Conservation (phyloP, 2,888 invertebrate species). For the Clistopyga incitator region DNA sequence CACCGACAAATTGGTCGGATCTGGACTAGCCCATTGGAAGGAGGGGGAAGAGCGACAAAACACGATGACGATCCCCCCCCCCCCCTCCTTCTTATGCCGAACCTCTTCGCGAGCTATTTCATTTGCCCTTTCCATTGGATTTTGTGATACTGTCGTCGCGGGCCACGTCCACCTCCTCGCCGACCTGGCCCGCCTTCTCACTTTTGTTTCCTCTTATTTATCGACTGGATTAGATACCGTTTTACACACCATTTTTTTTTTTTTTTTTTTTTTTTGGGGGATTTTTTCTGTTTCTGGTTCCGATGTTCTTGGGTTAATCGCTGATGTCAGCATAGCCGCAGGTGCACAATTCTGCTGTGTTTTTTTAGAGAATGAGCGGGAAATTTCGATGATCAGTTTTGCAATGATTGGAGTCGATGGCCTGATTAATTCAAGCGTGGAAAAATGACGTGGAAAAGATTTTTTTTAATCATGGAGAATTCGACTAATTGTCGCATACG, state of each 20-base stretch:
- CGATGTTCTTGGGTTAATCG: slow-evolving; percentile 53
- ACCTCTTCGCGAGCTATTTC: slow-evolving; percentile 27
- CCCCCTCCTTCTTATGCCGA: slow-evolving; percentile 3
- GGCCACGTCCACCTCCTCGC: slow-evolving; percentile 42
- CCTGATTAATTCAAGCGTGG: neutral
- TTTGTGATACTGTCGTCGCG: slow-evolving; percentile 37
- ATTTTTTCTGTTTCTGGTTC: slow-evolving; percentile 20
- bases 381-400: slow-evolving; percentile 62
- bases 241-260: slow-evolving; percentile 49
- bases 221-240: slow-evolving; percentile 42
- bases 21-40: neutral
- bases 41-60: slow-evolving; percentile 19
- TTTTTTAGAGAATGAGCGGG: slow-evolving; percentile 45
- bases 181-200: slow-evolving; percentile 32
- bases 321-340: slow-evolving; percentile 58
- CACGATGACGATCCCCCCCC: slow-evolving; percentile 2
- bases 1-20: slow-evolving; percentile 19
- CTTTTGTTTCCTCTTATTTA: slow-evolving; percentile 32
- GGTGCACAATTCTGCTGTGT: slow-evolving; percentile 45
- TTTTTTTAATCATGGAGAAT: too few species aligned
- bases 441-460: too few species aligned
- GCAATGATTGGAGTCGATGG: slow-evolving; percentile 21
- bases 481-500: too few species aligned
- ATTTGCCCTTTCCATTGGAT: slow-evolving; percentile 42
- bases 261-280: neutral